Percentiles rank a stretch among this genome's conserved stretches.
Evolutionary conservation across 2,888 invertebrate genomes (phyloP).

Genomic region (Ophion ellenae): DNA sequence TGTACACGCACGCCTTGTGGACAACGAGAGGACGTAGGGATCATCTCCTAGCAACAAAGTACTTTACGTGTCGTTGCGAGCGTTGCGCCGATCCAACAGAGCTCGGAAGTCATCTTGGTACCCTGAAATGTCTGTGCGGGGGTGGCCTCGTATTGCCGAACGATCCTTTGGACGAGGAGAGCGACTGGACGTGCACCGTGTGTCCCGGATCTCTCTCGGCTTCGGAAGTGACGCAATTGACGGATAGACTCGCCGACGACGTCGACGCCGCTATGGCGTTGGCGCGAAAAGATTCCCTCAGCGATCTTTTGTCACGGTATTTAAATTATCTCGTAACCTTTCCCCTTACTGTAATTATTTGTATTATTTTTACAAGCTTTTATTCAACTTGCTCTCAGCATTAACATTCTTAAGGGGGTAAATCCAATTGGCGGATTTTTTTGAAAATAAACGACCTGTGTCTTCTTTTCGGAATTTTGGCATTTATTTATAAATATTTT

Average conservation of each 20-base stretch:
- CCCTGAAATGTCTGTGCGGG: slow-evolving; percentile 88
- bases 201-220: slow-evolving; percentile 88
- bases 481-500: too few relatives aligned
- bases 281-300: slow-evolving; percentile 87
- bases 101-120: slow-evolving; percentile 90
- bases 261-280: slow-evolving; percentile 89
- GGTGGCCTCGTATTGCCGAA: slow-evolving; percentile 88
- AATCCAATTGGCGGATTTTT: too few relatives aligned
- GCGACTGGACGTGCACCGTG: slow-evolving; percentile 91
- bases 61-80: slow-evolving; percentile 90
- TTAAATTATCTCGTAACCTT: slow-evolving; percentile 12
- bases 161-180: slow-evolving; percentile 88
- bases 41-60: slow-evolving; percentile 91
- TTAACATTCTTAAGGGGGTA: too few relatives aligned
- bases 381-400: too few relatives aligned
- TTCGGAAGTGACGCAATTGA: slow-evolving; percentile 88
- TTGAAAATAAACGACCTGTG: too few relatives aligned
- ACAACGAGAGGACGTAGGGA: slow-evolving; percentile 92
- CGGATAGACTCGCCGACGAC: slow-evolving; percentile 90
- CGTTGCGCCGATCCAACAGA: slow-evolving; percentile 93
- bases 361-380: background rate
- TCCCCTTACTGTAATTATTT: background rate
- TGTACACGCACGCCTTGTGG: slow-evolving; percentile 95
- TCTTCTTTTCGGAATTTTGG: too few relatives aligned
- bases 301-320: slow-evolving; percentile 88